Conservation (phyloP, 2,888 invertebrate species). For the Suillia variegata region DNA sequence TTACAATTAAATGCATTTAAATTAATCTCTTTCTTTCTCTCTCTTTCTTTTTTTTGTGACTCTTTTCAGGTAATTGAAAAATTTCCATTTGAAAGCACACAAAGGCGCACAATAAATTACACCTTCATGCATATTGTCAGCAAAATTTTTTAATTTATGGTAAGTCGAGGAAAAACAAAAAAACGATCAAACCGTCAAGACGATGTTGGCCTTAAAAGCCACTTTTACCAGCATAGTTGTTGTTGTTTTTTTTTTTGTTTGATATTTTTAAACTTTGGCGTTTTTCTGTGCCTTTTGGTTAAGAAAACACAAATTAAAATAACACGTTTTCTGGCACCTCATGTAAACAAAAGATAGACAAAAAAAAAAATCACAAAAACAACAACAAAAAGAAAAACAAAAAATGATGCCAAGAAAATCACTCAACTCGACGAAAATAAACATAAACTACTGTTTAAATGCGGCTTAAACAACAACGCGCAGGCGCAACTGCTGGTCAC, state of each 20-base stretch:
- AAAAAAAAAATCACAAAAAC: neutral
- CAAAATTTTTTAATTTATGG: neutral
- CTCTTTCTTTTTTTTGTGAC: no score
- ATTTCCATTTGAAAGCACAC: no score
- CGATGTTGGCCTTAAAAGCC: neutral
- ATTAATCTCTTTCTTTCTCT: no score
- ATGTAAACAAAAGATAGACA: neutral
- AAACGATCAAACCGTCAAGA: no score
- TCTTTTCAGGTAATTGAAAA: no score
- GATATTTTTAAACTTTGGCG: no score
- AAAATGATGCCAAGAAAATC: neutral
- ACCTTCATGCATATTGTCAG: no score
- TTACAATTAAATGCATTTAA: no score
- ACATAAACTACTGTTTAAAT: conserved; percentile 1
- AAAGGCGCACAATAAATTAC: no score
- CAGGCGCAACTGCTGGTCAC: conserved; percentile 2
- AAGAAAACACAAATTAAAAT: neutral
- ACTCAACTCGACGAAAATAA: neutral
- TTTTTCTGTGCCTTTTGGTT: no score
- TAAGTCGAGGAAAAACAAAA: no score
- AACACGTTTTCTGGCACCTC: conserved; percentile 3
- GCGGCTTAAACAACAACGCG: neutral
- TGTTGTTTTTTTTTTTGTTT: no score
- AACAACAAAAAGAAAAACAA: neutral
- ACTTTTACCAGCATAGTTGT: neutral